These are phyloP conservation scores for Dendrolimus pini DNA, from an alignment of 2,888 invertebrate genomes.

Conservation along the genomic window DNA sequence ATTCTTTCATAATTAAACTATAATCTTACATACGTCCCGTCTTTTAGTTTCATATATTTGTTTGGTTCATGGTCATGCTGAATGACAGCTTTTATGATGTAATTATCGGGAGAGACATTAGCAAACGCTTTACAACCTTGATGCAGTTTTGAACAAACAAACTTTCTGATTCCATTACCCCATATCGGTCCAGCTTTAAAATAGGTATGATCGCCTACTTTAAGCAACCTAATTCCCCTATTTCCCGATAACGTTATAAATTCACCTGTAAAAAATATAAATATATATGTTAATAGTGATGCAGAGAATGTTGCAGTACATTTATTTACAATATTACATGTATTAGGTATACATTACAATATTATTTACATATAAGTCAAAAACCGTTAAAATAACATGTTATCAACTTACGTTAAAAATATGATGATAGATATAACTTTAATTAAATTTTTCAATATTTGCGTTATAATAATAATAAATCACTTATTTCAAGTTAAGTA, in stretches of 20 bases:
- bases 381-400: no score
- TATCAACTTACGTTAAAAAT: no score
- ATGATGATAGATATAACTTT: no score
- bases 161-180: slow-evolving; percentile 11
- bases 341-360: no score
- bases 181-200: background rate
- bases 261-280: background rate
- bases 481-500: no score
- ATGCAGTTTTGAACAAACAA: background rate
- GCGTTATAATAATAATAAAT: no score
- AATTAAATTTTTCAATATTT: no score
- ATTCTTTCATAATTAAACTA: background rate
- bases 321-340: no score
- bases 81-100: background rate
- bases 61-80: background rate
- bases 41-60: background rate
- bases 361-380: no score
- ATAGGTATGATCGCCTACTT: background rate
- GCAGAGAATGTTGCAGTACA: no score
- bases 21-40: background rate
- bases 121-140: background rate
- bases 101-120: background rate
- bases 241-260: background rate
- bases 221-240: background rate
- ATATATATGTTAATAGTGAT: no score